phyloP scores from a whole-genome alignment of 2,797 vertebrate genomes.

The Acrossocheilus fasciatus region DNA sequence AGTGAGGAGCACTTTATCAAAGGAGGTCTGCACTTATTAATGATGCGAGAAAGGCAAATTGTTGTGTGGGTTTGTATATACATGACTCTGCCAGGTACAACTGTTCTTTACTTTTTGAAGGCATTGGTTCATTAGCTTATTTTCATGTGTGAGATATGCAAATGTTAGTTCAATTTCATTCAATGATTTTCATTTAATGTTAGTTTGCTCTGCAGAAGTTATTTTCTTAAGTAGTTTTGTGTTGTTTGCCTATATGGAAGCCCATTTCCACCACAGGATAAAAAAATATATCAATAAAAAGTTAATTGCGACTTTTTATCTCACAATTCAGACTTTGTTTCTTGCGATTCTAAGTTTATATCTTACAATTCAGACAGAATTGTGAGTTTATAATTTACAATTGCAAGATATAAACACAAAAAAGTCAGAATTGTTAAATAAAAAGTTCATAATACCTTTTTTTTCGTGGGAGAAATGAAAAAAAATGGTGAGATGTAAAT shows the following conservation, averaged over 20 bases:
- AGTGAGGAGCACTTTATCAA: conserved; percentile 1
- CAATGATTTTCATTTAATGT: neutral
- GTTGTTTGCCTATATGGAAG: neutral
- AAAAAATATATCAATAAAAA: neutral
- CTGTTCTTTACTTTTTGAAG: neutral
- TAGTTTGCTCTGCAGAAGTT: neutral
- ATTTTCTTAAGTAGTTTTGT: neutral
- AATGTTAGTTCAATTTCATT: neutral
- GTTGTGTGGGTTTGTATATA: neutral
- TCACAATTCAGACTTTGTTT: neutral
- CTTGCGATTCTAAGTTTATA: neutral
- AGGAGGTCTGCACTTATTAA: conserved; percentile 1
- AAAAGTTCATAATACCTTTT: neutral
- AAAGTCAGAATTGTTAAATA: neutral
- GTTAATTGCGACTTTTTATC: neutral
- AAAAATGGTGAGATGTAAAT: too few species aligned
- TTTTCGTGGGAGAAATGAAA: neutral
- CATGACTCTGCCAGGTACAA: neutral
- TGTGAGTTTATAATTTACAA: neutral
- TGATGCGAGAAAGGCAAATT: conserved; percentile 8
- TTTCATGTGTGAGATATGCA: neutral
- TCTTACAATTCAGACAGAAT: neutral
- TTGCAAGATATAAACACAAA: neutral
- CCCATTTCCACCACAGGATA: neutral
- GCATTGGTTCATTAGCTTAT: neutral